Conservation (phyloP, 2,113 vertebrate species). For the Platycercus adscitus region DNA sequence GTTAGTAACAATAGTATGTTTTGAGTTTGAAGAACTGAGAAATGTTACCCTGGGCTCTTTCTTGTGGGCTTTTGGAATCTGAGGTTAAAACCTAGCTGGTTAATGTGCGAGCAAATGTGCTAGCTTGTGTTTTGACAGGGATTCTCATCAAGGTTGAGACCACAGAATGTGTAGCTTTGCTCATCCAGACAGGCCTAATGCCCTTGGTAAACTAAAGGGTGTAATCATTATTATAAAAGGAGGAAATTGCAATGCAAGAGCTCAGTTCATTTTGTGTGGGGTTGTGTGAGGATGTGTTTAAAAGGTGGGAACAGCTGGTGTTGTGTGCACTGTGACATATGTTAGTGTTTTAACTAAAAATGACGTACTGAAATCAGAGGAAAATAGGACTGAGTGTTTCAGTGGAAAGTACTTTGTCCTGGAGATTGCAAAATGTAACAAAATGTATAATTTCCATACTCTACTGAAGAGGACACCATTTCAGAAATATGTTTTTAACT, state of each 20-base stretch:
- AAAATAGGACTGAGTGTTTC: neutral
- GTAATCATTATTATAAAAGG: neutral
- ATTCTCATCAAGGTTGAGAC: neutral
- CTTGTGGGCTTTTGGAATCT: neutral
- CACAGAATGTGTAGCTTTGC: neutral
- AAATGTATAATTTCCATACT: neutral
- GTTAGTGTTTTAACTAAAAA: neutral
- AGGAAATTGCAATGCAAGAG: neutral
- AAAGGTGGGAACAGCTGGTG: neutral
- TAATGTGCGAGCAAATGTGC: neutral
- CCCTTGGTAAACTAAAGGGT: neutral
- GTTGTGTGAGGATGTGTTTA: neutral
- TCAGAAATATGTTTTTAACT: neutral
- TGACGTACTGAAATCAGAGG: neutral
- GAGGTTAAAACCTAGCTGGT: neutral
- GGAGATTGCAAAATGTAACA: neutral
- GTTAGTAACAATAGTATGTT: neutral
- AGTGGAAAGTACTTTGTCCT: neutral
- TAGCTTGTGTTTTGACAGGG: neutral
- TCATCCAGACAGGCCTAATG: neutral
- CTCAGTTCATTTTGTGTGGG: accelerated
- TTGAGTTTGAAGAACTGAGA: neutral
- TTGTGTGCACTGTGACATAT: accelerated
- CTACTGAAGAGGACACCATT: neutral
- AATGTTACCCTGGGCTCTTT: neutral